Evolutionary conservation across 2,113 vertebrate species (phyloP), one percentile per base, ranked within the genome.

Genomic region (Enhydra lutris): DNA sequence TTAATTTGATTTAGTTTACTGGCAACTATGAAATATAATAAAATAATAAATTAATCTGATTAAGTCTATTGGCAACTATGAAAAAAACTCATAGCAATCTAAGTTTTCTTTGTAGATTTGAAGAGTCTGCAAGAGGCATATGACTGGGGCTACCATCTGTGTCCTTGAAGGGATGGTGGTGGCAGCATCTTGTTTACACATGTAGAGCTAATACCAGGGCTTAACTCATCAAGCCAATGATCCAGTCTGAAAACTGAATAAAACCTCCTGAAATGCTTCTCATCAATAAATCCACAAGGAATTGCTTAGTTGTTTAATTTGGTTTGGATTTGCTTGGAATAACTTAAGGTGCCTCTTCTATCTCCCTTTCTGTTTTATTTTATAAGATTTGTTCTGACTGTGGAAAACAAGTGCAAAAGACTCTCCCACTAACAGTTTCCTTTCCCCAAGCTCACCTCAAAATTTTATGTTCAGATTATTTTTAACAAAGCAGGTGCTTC

Each of bases 321-420:
- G 23, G 24, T 15, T 97, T 81, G 36, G 10, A 18, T 69, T 97
- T 97, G 45, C 73, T 97, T 96, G 79, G 96, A 97, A 91, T 82
- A 0, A 39, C 57, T 69, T 84, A 57, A 76, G 52, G 63, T 78
- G 93, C 76, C 74, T 15, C 97, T 97, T 97, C 98, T 92, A 98
- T 39, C 45, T 88, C 89, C 50, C 65, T 96, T 39, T 3, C 3
- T 91, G 39, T 3, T 0, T 81, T 17, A 81, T 85, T 97, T 86
- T 90, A 73, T 83, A 91, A 97, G 81, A 96, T n/a, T 86, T 6
- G 39, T 82, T 83, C 34, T 80, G 61, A 15, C 45, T 55, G 29
- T 24, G 0, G 61, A 88, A 85, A 92, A 1, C 36, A 90, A 89
- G 84, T 24, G 34, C 52, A 55, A 23, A 73, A 81, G 50, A 81